A percentile compares a stretch with the other conserved stretches of the same genome.
Conservation (phyloP, 2,113 vertebrate species). For the Neogobius melanostomus region DNA sequence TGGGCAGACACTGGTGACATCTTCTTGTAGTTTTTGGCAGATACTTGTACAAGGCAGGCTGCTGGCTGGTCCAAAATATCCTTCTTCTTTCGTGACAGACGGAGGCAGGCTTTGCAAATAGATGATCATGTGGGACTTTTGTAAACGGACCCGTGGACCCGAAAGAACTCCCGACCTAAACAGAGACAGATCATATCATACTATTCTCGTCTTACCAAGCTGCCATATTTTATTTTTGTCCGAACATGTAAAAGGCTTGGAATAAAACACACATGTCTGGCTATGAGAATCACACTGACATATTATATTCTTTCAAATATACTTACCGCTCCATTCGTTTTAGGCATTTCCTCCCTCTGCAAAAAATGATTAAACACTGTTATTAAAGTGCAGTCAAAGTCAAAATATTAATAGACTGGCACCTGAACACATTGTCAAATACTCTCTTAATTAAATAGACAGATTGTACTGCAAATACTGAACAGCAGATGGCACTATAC, state of each 20-base stretch:
- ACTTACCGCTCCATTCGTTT: slow-evolving; percentile 44
- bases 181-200: neutral
- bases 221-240: too few relatives aligned
- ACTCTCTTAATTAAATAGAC: neutral
- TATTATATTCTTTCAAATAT: neutral
- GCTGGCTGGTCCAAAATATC: slow-evolving; percentile 44
- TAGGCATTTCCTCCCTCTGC: slow-evolving; percentile 72
- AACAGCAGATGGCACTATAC: slow-evolving; percentile 57
- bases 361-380: slow-evolving; percentile 16
- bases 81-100: slow-evolving; percentile 30
- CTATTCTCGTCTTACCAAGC: too few relatives aligned
- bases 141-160: slow-evolving; percentile 33
- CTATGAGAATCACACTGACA: neutral
- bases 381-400: slow-evolving; percentile 41
- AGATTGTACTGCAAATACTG: slow-evolving; percentile 25
- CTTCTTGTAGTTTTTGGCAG: slow-evolving; percentile 46
- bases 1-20: slow-evolving; percentile 25
- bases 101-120: slow-evolving; percentile 29
- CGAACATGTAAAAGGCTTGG: too few relatives aligned
- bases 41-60: slow-evolving; percentile 52
- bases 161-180: slow-evolving; percentile 36
- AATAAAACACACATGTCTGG: too few relatives aligned
- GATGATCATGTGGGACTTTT: slow-evolving; percentile 49
- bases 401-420: slow-evolving; percentile 46
- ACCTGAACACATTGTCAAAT: slow-evolving; percentile 23